These are phyloP conservation scores for Pseudochromis fuscus DNA, from an alignment of 2,797 vertebrate genomes.

Conservation along the genomic window DNA sequence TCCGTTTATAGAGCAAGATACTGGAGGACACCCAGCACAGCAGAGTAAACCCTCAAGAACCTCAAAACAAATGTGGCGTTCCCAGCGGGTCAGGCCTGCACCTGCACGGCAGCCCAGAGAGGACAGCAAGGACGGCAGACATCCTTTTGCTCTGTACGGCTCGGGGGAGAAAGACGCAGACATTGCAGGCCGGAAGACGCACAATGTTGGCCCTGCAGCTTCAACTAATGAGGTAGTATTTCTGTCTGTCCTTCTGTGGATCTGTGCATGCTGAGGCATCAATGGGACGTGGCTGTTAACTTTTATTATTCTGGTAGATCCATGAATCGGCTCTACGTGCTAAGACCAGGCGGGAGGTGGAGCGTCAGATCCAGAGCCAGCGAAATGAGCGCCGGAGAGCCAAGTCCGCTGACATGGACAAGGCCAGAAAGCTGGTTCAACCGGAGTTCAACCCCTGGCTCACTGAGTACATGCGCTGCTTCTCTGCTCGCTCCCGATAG, in stretches of 20 bases:
- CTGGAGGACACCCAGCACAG: conserved; percentile 11
- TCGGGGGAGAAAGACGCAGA: conserved; percentile 91
- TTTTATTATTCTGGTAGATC: conserved; percentile 83
- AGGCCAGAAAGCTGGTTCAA: conserved; percentile 72
- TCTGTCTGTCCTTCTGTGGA: neutral
- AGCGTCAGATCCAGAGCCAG: conserved; percentile 85
- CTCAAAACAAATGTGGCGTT: conserved; percentile 69
- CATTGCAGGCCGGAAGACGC: conserved; percentile 90
- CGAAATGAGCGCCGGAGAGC: conserved; percentile 82
- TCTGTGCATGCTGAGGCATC: neutral
- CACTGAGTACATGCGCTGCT: conserved; percentile 98
- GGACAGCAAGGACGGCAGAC: conserved; percentile 85
- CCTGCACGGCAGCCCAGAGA: conserved; percentile 69
- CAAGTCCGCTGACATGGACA: conserved; percentile 86
- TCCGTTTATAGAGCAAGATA: conserved; percentile 44
- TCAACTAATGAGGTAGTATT: conserved; percentile 88
- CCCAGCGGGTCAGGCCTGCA: conserved; percentile 67
- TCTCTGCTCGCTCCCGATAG: conserved; percentile 90
- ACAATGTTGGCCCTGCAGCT: conserved; percentile 91
- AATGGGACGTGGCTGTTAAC: neutral
- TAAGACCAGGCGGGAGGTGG: conserved; percentile 91
- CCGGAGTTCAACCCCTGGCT: conserved; percentile 93
- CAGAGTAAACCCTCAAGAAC: conserved; percentile 78
- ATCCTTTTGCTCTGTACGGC: conserved; percentile 94
- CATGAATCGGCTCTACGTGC: conserved; percentile 93